Evolutionary conservation across 2,888 invertebrate species (phyloP).

Genomic region (Ischnus inquisitorius): DNA sequence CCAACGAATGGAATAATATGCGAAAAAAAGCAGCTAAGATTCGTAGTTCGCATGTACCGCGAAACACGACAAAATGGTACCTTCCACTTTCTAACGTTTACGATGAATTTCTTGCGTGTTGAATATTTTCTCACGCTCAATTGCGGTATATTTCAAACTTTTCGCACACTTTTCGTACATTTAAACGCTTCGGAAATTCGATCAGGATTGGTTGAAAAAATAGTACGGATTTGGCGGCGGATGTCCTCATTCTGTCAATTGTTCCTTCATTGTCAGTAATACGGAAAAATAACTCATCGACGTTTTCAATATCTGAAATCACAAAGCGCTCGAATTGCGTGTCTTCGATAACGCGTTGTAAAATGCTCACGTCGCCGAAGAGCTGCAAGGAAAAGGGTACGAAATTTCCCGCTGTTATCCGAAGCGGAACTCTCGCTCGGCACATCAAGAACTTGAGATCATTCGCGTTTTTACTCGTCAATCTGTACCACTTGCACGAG

Average conservation of each 20-base stretch:
- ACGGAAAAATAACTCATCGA: slow-evolving; percentile 73
- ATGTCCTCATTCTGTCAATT: not conserved
- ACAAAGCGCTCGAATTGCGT: not conserved
- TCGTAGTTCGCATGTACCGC: no score
- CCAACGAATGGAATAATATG: no score
- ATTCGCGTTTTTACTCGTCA: slow-evolving; percentile 41
- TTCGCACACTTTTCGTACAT: no score
- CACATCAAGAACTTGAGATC: slow-evolving; percentile 54
- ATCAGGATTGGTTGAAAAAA: no score
- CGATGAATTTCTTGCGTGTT: no score
- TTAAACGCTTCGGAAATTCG: no score
- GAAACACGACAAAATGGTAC: no score
- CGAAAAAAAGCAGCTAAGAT: no score
- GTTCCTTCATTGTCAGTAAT: slow-evolving; percentile 67
- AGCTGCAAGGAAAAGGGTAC: slow-evolving; percentile 48
- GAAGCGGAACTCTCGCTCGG: slow-evolving; percentile 49
- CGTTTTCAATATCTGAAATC: slow-evolving; percentile 54
- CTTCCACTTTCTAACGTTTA: no score
- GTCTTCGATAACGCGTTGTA: not conserved
- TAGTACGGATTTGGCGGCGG: no score
- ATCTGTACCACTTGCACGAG: slow-evolving; percentile 60
- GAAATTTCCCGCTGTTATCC: slow-evolving; percentile 66
- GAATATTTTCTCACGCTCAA: no score
- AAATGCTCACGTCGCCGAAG: slow-evolving; percentile 50
- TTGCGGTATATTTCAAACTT: no score